These are phyloP conservation scores for Ptilorrhoa leucosticta DNA, from an alignment of 2,113 vertebrate species.

Conservation along the genomic window DNA sequence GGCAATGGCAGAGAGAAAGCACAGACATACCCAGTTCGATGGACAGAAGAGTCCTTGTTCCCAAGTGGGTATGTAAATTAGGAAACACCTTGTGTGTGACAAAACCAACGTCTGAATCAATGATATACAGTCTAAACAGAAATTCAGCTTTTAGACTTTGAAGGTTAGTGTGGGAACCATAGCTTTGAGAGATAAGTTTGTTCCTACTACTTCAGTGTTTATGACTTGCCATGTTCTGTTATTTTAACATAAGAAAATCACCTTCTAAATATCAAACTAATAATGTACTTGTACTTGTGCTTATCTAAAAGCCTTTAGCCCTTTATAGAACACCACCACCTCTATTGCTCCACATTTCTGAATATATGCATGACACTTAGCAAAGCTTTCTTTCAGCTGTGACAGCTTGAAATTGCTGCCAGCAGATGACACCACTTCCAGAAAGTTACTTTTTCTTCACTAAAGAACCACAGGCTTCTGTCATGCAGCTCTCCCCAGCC, in stretches of 20 bases:
- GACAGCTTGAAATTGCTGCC: background rate
- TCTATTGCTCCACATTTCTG: fast-evolving
- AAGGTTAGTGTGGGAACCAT: background rate
- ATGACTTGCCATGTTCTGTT: background rate
- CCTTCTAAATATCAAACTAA: background rate
- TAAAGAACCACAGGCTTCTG: background rate
- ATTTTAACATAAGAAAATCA: background rate
- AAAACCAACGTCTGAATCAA: background rate
- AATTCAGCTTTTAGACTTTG: background rate
- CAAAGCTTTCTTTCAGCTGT: background rate
- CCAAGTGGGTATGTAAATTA: background rate
- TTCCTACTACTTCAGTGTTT: background rate
- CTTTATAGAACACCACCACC: background rate
- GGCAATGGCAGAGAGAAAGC: background rate
- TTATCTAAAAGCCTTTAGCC: background rate
- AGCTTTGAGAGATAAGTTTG: background rate
- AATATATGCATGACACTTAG: background rate
- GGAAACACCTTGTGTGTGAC: background rate
- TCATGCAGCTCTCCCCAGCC: background rate
- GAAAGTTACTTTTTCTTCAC: background rate
- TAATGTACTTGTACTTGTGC: background rate
- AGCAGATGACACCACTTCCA: background rate
- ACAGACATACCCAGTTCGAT: fast-evolving
- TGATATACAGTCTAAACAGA: background rate
- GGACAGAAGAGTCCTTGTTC: background rate